Evolutionary conservation across 2,888 invertebrate genomes (phyloP).

Genomic region (Zhuqinia jingwanae): DNA sequence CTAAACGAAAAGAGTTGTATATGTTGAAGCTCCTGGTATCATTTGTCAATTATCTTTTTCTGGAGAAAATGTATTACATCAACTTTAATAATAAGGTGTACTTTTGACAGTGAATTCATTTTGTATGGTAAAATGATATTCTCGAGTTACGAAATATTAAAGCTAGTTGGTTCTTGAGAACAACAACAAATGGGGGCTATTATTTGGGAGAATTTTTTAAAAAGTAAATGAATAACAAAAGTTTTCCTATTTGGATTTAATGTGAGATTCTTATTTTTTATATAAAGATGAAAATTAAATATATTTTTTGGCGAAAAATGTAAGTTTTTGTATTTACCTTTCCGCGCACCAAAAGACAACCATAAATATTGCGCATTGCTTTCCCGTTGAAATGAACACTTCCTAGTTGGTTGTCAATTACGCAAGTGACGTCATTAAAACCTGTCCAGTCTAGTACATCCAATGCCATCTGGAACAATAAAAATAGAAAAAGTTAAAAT

Average conservation of each 20-base stretch:
- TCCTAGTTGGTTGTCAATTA: constrained; percentile 77
- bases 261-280: constrained; percentile 9
- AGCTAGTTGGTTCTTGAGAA: background rate
- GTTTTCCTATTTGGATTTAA: background rate
- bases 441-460: constrained; percentile 95
- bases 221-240: background rate
- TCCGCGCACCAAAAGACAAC: constrained; percentile 78
- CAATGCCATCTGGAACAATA: constrained; percentile 88
- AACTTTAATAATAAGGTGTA: background rate
- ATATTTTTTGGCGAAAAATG: no score
- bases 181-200: background rate
- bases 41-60: constrained; percentile 56
- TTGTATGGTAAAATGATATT: background rate
- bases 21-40: constrained; percentile 9
- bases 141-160: background rate
- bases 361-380: constrained; percentile 75
- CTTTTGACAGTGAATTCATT: background rate
- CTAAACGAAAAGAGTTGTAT: background rate
- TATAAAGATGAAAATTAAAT: no score
- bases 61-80: background rate
- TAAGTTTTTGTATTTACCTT: no score
- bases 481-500: background rate
- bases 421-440: constrained; percentile 79
- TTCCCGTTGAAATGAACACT: constrained; percentile 77
- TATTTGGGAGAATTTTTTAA: background rate